Evolutionary conservation across 2,797 vertebrate species (phyloP), one percentile per base, ranked within the genome.

Genomic region (Orientallactaga sibirica): DNA sequence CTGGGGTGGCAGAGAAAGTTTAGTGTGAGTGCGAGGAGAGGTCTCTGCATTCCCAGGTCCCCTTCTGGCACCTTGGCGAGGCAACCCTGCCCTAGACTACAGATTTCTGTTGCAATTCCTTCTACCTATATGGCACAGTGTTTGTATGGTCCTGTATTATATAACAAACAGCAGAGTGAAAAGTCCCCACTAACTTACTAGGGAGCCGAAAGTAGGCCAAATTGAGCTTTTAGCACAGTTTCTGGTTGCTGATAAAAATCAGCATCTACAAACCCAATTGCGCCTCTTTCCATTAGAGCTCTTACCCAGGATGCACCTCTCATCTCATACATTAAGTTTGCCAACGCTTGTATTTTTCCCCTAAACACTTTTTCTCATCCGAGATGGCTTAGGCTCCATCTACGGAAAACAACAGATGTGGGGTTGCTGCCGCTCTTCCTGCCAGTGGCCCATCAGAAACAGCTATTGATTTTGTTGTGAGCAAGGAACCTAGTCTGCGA

Each of bases 151-250:
- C 66, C 77, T 88, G 62, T 82, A 43, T 75, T 75, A 75, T 62
- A 84, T 74, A 88, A 92, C 87, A 96, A 91, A 92, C n/a, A 92
- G 90, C 83, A 82, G 91, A 52, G 61, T 74, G 95, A 94, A 94
- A 95, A 94, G 90, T 43, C 58, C 68, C 29, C 19, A 62, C 71
- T 84, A 90, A 67, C 86, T 95, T 91, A 80, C 83, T n/a, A 87
- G 78, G 83, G 86, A 95, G 88, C 90, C 61, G 37, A 94, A 96
- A 95, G 66, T 94, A 97, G 83, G 90, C 96, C 94, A 96, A 75
- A 95, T 61, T 73, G 95, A 92, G 96, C 96, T 97, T 95, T 97
- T 92, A 97, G 90, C 88, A 95, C 81, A 91, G 86, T 84, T 96
- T 95, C 93, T 96, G 41, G 79, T 74, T 86, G 92, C 43, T 86